Evolutionary conservation across 2,888 invertebrate species (phyloP), one percentile per base, ranked within the genome.

Genomic region (Dryococelus australis): DNA sequence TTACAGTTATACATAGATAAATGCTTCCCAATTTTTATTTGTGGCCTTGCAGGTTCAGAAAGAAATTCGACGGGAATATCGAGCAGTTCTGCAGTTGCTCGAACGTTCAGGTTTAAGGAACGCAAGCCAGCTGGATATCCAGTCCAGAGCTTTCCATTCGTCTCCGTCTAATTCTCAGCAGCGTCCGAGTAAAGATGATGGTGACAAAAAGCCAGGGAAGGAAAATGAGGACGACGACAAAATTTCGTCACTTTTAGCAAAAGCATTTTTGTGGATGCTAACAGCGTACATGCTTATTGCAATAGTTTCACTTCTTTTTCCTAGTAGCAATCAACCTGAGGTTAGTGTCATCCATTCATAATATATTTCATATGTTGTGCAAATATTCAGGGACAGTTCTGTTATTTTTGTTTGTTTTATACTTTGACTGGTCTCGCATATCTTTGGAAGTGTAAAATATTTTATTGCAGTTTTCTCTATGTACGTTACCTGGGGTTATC

Each of bases 261-360:
- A 97, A 91, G 96, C 96, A 0, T 94, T 95, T n/a, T 93, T 97
- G 86, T 97, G 97, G 97, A 95, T 97, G 94, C 92, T 96, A 47
- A 96, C 96, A 5, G 95, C 96, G 26, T 96, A 96, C 91, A 94
- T 96, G 93, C 94, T 96, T 53, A 94, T 96, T 43, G 94, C 96
- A n/a, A 93, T 96, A 87, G 94, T 96, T 89, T 96, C 96, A 0
- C 92, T 96, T 80, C 91, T 97, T 87, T 94, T 97, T 89, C 96
- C 96, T 0, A 95, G 94, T 87, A 95, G 95, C 88, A 94, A 94
- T 90, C 96, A 96, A 90, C 96, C 95, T 89, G 97, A 97, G 93
- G 96, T 96, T 92, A 91, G 90, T 88, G 28, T 35, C 80, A 84
- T 86, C 35, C 28, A 86, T 43, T 87, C 47, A 28, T 87, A n/a